Conservation (phyloP, 2,113 vertebrate genomes). For the Tichodroma muraria region DNA sequence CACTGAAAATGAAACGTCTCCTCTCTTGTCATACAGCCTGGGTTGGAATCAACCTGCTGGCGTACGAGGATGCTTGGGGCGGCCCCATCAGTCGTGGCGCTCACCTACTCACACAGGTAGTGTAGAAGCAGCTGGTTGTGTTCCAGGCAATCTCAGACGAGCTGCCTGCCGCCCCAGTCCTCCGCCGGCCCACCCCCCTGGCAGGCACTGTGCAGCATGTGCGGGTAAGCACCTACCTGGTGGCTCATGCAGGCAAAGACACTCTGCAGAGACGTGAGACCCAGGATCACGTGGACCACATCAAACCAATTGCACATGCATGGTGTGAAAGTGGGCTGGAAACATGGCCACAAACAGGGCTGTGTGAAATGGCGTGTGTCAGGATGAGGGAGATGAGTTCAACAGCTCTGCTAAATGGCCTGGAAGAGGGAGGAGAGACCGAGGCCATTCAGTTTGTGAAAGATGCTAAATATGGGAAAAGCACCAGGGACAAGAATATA, state of each 20-base stretch:
- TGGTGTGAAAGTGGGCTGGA: not conserved
- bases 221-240: accelerated
- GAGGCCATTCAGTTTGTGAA: not conserved
- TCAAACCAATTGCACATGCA: not conserved
- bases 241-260: not conserved
- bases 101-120: too few species aligned
- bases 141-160: not conserved
- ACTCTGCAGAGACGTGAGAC: accelerated
- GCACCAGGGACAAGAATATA: not conserved
- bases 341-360: accelerated
- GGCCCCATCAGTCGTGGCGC: not conserved
- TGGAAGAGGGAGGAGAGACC: not conserved
- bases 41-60: not conserved
- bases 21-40: not conserved
- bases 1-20: not conserved
- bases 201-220: too few species aligned
- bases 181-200: accelerated
- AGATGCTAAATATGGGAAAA: not conserved
- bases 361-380: accelerated
- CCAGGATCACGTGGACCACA: accelerated
- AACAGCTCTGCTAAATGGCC: not conserved
- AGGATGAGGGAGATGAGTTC: not conserved
- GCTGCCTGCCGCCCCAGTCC: accelerated
- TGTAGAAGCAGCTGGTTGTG: accelerated
- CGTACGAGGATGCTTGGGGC: not conserved